phyloP scores from a whole-genome alignment of 2,797 vertebrate genomes.

The Alosa sapidissima region DNA sequence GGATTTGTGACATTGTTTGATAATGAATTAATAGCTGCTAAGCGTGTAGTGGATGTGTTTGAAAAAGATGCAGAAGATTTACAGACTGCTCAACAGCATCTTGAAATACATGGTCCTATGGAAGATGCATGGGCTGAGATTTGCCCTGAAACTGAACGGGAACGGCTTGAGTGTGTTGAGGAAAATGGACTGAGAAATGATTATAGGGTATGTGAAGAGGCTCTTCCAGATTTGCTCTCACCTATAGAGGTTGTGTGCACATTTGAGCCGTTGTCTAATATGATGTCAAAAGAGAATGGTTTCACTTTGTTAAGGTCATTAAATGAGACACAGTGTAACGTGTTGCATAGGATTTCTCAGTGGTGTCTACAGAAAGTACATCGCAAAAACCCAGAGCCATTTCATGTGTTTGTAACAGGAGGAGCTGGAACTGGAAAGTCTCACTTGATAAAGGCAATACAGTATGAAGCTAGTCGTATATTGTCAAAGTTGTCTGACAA shows the following conservation, averaged over 20 bases:
- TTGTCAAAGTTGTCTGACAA: not conserved
- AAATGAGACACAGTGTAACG: constrained; percentile 10
- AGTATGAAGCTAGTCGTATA: constrained; percentile 34
- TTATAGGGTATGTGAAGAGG: not conserved
- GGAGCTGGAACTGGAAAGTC: too few species aligned
- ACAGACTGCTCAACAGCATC: not conserved
- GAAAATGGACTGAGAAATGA: too few species aligned
- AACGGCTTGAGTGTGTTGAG: not conserved
- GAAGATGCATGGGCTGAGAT: constrained; percentile 20
- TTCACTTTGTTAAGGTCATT: not conserved
- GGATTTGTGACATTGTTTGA: not conserved
- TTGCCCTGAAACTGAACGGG: not conserved
- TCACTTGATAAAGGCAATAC: constrained; percentile 42
- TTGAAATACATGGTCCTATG: not conserved
- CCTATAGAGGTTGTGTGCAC: not conserved
- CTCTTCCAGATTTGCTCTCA: not conserved
- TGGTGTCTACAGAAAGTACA: constrained; percentile 24
- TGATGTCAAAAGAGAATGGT: constrained; percentile 1
- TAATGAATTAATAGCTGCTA: not conserved
- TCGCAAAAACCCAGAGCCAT: constrained; percentile 37
- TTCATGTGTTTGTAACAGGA: constrained; percentile 42
- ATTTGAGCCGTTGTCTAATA: not conserved
- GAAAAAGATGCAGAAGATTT: constrained; percentile 5
- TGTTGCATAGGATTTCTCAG: constrained; percentile 30
- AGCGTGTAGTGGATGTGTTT: constrained; percentile 16